These are phyloP conservation scores for Lepus europaeus DNA, from an alignment of 2,113 vertebrate genomes.

Conservation along the genomic window DNA sequence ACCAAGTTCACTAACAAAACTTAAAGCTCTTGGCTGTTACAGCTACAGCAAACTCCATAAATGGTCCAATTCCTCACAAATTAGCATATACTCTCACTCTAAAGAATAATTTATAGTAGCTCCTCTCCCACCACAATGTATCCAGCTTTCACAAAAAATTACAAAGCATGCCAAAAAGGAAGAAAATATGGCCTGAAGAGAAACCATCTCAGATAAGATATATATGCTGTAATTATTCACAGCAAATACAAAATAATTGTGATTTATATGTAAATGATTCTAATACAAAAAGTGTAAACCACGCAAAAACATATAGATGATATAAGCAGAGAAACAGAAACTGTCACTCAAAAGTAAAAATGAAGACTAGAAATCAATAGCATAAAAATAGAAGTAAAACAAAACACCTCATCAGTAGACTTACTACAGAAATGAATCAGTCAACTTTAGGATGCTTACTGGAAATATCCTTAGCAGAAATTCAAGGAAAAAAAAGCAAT, in stretches of 20 bases:
- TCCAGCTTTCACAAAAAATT: slow-evolving; percentile 21
- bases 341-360: neutral
- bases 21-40: neutral
- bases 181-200: neutral
- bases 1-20: neutral
- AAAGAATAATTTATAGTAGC: neutral
- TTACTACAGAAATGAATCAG: neutral
- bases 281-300: neutral
- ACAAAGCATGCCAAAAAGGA: neutral
- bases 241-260: slow-evolving; percentile 8
- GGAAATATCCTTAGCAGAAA: neutral
- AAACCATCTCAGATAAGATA: neutral
- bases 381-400: neutral
- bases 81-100: neutral
- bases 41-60: neutral
- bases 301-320: neutral
- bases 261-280: neutral
- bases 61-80: neutral
- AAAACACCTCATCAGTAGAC: neutral
- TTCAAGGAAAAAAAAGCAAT: neutral
- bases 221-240: neutral
- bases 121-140: neutral
- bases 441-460: neutral
- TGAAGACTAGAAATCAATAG: neutral
- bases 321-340: neutral